Evolutionary conservation across 2,888 invertebrate species (phyloP), one percentile per base, ranked within the genome.

Genomic region (Eupsilia transversa): DNA sequence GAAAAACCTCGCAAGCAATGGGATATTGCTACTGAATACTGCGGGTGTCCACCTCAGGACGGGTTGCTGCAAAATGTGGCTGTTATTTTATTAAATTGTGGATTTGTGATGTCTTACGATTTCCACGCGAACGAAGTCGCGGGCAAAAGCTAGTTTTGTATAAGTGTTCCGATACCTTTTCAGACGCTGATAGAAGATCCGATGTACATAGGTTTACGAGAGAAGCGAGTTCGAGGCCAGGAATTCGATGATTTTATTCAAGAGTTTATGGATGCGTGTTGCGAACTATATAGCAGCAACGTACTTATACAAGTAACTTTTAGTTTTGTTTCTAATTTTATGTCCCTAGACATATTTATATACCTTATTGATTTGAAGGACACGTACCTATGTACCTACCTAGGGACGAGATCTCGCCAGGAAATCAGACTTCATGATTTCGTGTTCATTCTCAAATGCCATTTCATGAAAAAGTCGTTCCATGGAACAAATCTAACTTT

Each of bases 241-340:
- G 97, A 97, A 77, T 99, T 99, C 92, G 98, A 99, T 87, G 98
- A 98, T 12, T 97, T 99, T 76, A 96, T 99, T 74, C 99, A 99
- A 87, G 99, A 99, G 94, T 99, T 99, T 92, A 99, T 99, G 99
- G 95, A 97, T 83, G 99, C 98, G 0, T 98, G 98, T 57, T 98
- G 98, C 0, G 97, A 96, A 84, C 97, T 97, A 85, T 98, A 97
- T 90, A 98, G 98, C 10, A 97, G 98, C 89, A 98, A 98, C 87
- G 97, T 97, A 1, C 96, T 98, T 5, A 97, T 98, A 85, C 98
- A 98, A 91, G 96, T 96, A 88, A 89, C 3, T 74, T 74, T 79
- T 27, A 38, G 10, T 38, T 71, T 72, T 12, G 1, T 59, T 27
- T 27, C 12, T 20, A 35, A n/a, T 30, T 43, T 4, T 43, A 63